Evolutionary conservation across 1,140 invertebrate genomes (phyloP).

Genomic region (Calliopsis andreniformis): DNA sequence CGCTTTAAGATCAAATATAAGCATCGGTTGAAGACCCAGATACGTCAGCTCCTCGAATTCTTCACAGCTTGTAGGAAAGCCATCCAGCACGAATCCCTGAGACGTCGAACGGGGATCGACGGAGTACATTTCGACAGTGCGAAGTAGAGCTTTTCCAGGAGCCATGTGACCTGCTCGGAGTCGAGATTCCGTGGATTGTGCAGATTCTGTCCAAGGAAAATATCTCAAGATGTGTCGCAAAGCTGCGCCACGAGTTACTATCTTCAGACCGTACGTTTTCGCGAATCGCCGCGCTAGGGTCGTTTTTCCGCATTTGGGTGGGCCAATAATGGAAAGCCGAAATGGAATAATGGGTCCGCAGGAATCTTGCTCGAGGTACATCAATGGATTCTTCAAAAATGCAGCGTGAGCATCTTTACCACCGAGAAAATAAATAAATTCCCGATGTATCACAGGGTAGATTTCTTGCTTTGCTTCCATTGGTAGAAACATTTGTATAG

Average conservation of each 20-base stretch:
- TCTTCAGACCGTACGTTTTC: constrained; percentile 79
- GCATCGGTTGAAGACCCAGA: constrained; percentile 80
- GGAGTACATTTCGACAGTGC: constrained; percentile 79
- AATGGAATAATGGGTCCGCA: constrained; percentile 81
- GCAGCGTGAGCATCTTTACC: constrained; percentile 77
- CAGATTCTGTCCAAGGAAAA: constrained; percentile 79
- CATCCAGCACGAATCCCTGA: constrained; percentile 83
- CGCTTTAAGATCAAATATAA: constrained; percentile 81
- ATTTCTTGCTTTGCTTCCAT: constrained; percentile 75
- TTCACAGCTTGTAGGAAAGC: constrained; percentile 80
- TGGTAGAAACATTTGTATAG: constrained; percentile 80
- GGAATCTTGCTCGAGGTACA: constrained; percentile 79
- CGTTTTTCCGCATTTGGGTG: constrained; percentile 92
- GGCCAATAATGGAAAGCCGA: constrained; percentile 90
- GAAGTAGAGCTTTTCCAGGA: constrained; percentile 69
- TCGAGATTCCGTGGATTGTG: constrained; percentile 69
- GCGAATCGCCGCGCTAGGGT: constrained; percentile 83
- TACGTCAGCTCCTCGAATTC: constrained; percentile 80
- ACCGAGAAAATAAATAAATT: constrained; percentile 83
- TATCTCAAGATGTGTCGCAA: constrained; percentile 79
- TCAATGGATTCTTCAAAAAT: constrained; percentile 82
- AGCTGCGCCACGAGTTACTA: constrained; percentile 80
- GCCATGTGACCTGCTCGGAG: constrained; percentile 76
- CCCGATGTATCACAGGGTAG: constrained; percentile 82
- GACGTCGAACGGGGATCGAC: constrained; percentile 77